Base-by-base conservation (phyloP, 2,888 invertebrate genomes). In the Hermodice carunculata region DNA sequence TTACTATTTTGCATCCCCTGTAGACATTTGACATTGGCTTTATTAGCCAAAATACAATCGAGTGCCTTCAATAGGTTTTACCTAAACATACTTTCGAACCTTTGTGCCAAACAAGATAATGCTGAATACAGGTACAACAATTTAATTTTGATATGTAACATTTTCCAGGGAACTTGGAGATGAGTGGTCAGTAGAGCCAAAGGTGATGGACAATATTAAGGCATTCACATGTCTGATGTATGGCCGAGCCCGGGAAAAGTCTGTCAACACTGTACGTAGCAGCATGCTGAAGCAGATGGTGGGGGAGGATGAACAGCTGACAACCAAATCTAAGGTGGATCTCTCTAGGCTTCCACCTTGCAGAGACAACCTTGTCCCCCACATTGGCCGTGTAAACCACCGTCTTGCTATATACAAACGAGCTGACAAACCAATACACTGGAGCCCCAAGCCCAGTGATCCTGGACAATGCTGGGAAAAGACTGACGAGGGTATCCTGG, bases 311-410 rank as follows among this genome's bases (percentile, higher is more conserved):
- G 46, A 64, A 31, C 34, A 49, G 29, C 62, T 63, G 32, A 57
- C 48, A 1, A 11, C 57, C 40, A 67, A 60, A 40, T 64, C 67
- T 22, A 67, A 64, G 49, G 67, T 67, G 8, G 67, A 67, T 28
- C 51, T 67, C 11, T 14, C 67, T 28, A 37, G 64, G 14, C 64
- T 67, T 31, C 64, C 64, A 17, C 60, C 67, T 19, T 67, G 52
- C 43, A 11, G 8, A 3, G 11, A n/a, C 28, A 11, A 29, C 19
- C 46, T 56, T n/a, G 34, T 31, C 22, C 46, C 62, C 1, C 62
- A 62, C 48, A 28, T 62, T 31, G 31, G 56, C 19, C 62, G 56
- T 44, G 44, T 62, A 4, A 62, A 56, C 48, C 31, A 62, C 34
- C 54, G 62, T n/a, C 32, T 22, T 1, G 56, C 62, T 26, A 53